A percentile compares a stretch with the other conserved stretches of the same genome.
Evolutionary conservation across 2,888 invertebrate genomes (phyloP).

Genomic region (Eucera pruinosa): DNA sequence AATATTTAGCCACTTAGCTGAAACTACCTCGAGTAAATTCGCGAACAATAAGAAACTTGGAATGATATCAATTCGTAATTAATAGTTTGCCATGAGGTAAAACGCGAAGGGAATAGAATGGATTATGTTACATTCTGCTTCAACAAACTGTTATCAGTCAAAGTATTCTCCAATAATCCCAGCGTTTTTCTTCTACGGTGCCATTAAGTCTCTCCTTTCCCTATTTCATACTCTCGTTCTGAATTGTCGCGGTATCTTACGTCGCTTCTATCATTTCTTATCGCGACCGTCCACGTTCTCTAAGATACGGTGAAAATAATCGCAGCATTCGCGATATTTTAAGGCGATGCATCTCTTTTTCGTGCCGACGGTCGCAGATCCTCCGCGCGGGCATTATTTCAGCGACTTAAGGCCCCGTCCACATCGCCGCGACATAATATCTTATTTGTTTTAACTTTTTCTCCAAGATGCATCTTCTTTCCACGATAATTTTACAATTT

Average conservation of each 20-base stretch:
- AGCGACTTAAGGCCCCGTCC: slow-evolving; percentile 28
- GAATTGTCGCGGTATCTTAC: slow-evolving; percentile 43
- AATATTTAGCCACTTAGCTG: no score
- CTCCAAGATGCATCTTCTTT: no score
- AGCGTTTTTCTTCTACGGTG: slow-evolving; percentile 14
- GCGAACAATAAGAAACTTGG: no score
- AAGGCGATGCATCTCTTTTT: slow-evolving; percentile 57
- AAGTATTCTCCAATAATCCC: neutral
- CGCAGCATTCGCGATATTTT: slow-evolving; percentile 49
- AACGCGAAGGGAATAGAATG: neutral
- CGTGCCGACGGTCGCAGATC: slow-evolving; percentile 27
- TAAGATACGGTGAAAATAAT: slow-evolving; percentile 61
- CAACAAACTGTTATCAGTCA: slow-evolving; percentile 3
- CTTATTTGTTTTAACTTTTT: neutral
- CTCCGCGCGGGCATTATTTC: slow-evolving; percentile 48
- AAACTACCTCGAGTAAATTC: no score
- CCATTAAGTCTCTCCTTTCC: slow-evolving; percentile 26
- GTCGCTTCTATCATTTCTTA: slow-evolving; percentile 45
- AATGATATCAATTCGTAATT: no score
- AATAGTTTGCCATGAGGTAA: no score
- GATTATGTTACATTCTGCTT: no score
- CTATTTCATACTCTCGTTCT: no score
- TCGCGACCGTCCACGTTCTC: slow-evolving; percentile 29
- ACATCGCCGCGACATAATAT: neutral
- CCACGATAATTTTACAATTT: no score